These are phyloP conservation scores for Vesta saturnalis DNA, from an alignment of 2,888 invertebrate genomes.

Conservation along the genomic window DNA sequence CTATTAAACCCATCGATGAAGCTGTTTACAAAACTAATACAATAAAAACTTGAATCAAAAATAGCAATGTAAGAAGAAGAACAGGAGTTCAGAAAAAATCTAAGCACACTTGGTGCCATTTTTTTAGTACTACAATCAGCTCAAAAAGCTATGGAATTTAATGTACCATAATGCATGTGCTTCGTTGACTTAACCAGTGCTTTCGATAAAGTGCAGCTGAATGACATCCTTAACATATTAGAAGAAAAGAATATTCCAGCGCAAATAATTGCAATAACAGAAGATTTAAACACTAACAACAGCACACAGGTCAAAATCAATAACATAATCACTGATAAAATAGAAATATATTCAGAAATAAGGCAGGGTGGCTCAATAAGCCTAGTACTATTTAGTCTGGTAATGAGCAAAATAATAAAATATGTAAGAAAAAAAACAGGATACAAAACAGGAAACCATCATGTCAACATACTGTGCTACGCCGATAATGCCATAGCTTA, in stretches of 20 bases:
- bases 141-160: too few relatives aligned
- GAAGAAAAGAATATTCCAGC: neutral
- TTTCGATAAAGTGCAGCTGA: neutral
- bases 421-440: neutral
- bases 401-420: neutral
- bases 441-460: neutral
- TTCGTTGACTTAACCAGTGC: neutral
- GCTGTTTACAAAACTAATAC: neutral
- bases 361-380: neutral
- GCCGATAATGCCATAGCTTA: neutral
- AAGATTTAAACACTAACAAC: neutral
- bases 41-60: conserved; percentile 4
- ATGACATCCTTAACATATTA: neutral
- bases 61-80: neutral
- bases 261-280: neutral
- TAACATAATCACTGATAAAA: neutral
- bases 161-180: neutral
- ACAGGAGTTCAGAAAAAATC: neutral
- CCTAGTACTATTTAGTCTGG: neutral
- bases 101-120: neutral
- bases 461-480: neutral
- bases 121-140: too few relatives aligned
- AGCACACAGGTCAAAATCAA: neutral
- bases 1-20: neutral
- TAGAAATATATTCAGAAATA: neutral